Base-by-base conservation (phyloP, 1,140 invertebrate species). In the Leptinotarsa defecta region DNA sequence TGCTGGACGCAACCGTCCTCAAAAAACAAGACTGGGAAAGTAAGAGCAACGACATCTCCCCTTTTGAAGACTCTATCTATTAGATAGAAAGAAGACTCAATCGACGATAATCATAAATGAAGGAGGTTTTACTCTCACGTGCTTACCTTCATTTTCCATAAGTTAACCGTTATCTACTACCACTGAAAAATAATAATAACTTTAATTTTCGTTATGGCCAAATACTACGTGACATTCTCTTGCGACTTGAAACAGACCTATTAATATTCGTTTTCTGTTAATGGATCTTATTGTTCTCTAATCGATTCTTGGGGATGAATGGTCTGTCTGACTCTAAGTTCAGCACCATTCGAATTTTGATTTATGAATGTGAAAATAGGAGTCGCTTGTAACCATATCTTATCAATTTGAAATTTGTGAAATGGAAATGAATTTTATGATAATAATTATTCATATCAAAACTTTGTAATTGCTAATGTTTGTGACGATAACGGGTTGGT, bases 381-480 rank as follows among this genome's bases (percentile, higher is more conserved):
- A 15, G n/a, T 15, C 6, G 64, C 13, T 15, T 15, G 64, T 34
- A 34, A 17, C 64, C n/a, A 22, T 24, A 67, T 15, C 13, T 13
- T 22, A 34, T 67, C 64, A 34, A 67, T 67, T 6, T 34, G 27
- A 34, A 34, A 34, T 34, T 67, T 24, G 22, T 24, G 24, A 15
- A 34, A 67, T 34, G 27, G 64, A 67, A 34, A 67, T 22, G 0
- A 67, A 67, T 67, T 67, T 34, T 67, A 67, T 15, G 13, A 24
- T 34, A 22, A 34, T 34, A 22, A 34, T 34, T 67, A 67, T 67
- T 67, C 13, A 67, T 19, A 67, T 17, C 6, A n/a, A 67, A 67
- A 67, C 64, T 67, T 67, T 67, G 64, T 65, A 34, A 67, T 67
- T 67, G 64, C 22, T 34, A 15, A 20, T 67, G 64, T 22, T 67